Base-by-base conservation (phyloP, 1,140 invertebrate species). In the Drosophila serrata region DNA sequence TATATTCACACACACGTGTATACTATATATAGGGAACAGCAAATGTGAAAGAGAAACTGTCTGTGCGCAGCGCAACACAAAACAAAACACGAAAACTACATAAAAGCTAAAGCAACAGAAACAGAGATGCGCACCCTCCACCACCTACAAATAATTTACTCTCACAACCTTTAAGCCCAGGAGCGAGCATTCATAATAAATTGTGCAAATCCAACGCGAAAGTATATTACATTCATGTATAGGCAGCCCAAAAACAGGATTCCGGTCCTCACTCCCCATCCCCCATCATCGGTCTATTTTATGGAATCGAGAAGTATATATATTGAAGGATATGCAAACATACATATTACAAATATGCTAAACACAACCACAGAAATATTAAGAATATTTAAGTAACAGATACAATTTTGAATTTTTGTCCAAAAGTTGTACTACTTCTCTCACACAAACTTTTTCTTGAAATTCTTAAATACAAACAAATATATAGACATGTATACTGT, bases 21-120 rank as follows among this genome's bases (percentile, higher is more conserved):
- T 79, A 62, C 29, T 77, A 73, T 85, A 86, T 82, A 86, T 82
- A 67, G 84, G 84, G 61, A 87, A 65, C 85, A 88, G 80, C 76
- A 88, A 88, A 81, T 87, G 79, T 82, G 81, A 90, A 87, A 81
- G 84, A 88, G 80, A 88, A 64, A 88, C 81, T 88, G 84, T 87
- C 84, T 87, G 84, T 87, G 76, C 68, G 84, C 84, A 87, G 84
- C 84, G 79, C 79, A 81, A 84, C 76, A 84, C 57, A 55, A 69
- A 75, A 72, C 55, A 57, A 65, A 59, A 33, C 39, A 69, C 49
- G 46, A 55, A 74, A 55, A 51, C 61, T 46, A 59, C 62, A 78
- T n/a, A 61, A 27, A 64, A 67, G 43, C 57, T 70, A 55, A 55
- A 37, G 12, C 13, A 37, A 24, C 33, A 37, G 19, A 24, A 35